Evolutionary conservation across 1,140 invertebrate genomes (phyloP), one percentile per base, ranked within the genome.

Genomic region (Mycetomoellerius zeteki): DNA sequence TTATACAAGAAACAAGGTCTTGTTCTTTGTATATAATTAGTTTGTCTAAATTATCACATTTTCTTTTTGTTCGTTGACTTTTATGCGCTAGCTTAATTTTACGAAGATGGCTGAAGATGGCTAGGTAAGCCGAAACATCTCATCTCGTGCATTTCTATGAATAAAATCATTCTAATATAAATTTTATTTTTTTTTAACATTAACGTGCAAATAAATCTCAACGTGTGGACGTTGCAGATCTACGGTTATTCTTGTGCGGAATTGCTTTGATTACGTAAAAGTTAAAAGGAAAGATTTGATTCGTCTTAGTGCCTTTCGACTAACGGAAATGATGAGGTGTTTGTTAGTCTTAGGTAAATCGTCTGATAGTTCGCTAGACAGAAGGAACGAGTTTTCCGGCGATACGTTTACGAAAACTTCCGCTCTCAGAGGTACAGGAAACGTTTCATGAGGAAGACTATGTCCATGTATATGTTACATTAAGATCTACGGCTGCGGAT

Each of bases 401-500:
- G 52, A 67, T 30, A 50, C n/a, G 50, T 65, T 77, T 77, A 65
- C 76, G 77, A 69, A 56, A 81, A 69, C 77, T 81, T 81, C 77
- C 77, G 77, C 43, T 78, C 58, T 47, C 72, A 50, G 21, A 4
- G 24, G 16, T n/a, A 37, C 65, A 81, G 71, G 85, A 86, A 86
- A 47, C 21, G 62, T 75, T 77, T 64, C 54, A 64, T 72, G 14
- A 52, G 82, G 64, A 33, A 27, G 56, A 24, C 52, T 60, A 50
- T 19, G 52, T 56, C 24, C 10, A 27, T 56, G 54, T 24, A 33
- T 85, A 69, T 33, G 50, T 88, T 50, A 54, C 71, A 58, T 71
- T 69, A 60, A 73, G 80, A 89, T 69, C 54, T 64, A 84, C 67
- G 24, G 50, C 64, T 85, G 19, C 47, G 73, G 52, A 89, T 67